Evolutionary conservation across 2,888 invertebrate species (phyloP).

Genomic region (Nesidiocoris tenuis): DNA sequence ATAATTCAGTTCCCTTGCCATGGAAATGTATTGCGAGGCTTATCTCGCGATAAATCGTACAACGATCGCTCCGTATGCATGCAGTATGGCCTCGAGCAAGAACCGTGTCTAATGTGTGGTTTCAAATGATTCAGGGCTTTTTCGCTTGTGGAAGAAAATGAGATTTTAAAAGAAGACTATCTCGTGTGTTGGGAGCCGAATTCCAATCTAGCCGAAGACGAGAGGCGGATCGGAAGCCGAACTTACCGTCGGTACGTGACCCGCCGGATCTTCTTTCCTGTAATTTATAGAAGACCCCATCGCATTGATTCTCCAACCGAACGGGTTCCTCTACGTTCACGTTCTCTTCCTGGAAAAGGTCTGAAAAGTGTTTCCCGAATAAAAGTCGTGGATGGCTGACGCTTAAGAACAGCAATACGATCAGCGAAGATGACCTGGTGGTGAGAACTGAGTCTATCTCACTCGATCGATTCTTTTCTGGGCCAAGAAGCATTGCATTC

Average conservation of each 20-base stretch:
- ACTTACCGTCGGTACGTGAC: slow-evolving; percentile 24
- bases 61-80: too few relatives aligned
- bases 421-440: too few relatives aligned
- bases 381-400: background rate
- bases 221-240: slow-evolving; percentile 1
- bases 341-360: background rate
- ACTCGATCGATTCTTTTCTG: too few relatives aligned
- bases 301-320: background rate
- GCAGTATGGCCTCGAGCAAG: too few relatives aligned
- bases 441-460: too few relatives aligned
- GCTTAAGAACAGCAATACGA: too few relatives aligned
- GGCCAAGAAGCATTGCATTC: too few relatives aligned
- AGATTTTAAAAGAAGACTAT: background rate
- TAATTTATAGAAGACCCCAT: slow-evolving; percentile 17
- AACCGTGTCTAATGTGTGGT: background rate
- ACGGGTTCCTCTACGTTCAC: background rate
- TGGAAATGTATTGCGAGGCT: too few relatives aligned
- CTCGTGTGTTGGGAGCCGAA: background rate
- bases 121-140: background rate
- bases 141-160: background rate
- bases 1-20: too few relatives aligned
- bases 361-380: background rate
- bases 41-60: too few relatives aligned
- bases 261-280: background rate
- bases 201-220: background rate